Percentiles rank a stretch among this genome's conserved stretches.
Evolutionary conservation across 2,888 invertebrate species (phyloP).

Genomic region (Maniola hyperantus): DNA sequence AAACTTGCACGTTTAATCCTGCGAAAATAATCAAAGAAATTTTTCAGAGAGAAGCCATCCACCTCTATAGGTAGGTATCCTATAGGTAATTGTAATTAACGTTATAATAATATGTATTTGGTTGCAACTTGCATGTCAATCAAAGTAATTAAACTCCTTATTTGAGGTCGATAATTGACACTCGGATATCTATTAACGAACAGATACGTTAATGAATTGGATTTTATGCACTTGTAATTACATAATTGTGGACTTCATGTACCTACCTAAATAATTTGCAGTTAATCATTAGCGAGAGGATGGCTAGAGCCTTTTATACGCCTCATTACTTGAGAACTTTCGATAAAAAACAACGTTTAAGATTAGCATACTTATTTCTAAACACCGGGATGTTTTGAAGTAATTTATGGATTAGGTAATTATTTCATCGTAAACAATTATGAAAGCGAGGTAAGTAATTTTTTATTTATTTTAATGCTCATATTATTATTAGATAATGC

Average conservation of each 20-base stretch:
- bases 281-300: slow-evolving; percentile 26
- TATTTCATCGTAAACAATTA: no score
- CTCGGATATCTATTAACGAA: slow-evolving; percentile 34
- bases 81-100: no score
- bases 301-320: slow-evolving; percentile 23
- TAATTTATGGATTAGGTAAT: no score
- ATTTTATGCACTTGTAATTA: slow-evolving; percentile 26
- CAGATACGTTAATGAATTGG: slow-evolving; percentile 26
- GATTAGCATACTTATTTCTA: neutral
- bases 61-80: no score
- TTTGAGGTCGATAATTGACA: slow-evolving; percentile 25
- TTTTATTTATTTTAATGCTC: no score
- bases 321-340: slow-evolving; percentile 11
- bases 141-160: slow-evolving; percentile 22
- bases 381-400: neutral
- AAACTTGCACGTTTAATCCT: no score
- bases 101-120: neutral
- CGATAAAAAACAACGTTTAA: neutral
- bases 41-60: no score
- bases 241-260: slow-evolving; percentile 27
- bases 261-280: slow-evolving; percentile 11
- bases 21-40: no score
- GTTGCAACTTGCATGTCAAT: slow-evolving; percentile 13
- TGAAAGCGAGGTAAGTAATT: no score
- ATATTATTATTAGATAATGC: no score